A percentile compares a stretch with the other conserved stretches of the same genome.
Conservation (phyloP, 2,113 vertebrate genomes). For the Sturnira hondurensis region DNA sequence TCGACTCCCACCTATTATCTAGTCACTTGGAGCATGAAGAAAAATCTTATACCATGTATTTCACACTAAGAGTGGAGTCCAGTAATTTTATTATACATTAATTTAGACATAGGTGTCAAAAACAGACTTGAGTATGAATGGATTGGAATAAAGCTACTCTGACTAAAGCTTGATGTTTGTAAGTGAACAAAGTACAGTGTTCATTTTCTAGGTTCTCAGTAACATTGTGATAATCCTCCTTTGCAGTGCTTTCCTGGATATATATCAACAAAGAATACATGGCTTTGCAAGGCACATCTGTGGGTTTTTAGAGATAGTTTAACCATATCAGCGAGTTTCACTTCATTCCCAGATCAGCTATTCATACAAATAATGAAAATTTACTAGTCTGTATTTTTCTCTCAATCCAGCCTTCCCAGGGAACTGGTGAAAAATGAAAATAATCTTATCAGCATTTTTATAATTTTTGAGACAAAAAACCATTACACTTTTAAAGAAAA, state of each 20-base stretch:
- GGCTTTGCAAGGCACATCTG: background rate
- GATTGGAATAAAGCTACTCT: background rate
- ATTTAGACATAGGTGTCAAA: background rate
- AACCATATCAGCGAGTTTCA: background rate
- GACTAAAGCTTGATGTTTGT: background rate
- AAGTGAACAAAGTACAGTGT: background rate
- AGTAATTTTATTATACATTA: background rate
- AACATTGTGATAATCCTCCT: background rate
- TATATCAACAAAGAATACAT: background rate
- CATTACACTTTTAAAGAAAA: background rate
- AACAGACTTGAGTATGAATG: background rate
- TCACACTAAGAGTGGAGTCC: background rate
- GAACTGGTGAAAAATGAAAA: slow-evolving; percentile 25
- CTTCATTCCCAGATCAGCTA: background rate
- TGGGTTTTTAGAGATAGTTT: background rate
- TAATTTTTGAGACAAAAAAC: background rate
- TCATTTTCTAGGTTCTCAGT: background rate
- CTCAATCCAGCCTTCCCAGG: background rate
- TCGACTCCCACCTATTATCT: background rate
- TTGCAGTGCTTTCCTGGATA: background rate
- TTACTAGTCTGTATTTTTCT: slow-evolving; percentile 6
- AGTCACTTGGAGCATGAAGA: background rate
- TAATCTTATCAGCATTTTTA: background rate
- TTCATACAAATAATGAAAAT: background rate
- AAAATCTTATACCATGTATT: background rate